Evolutionary conservation across 1,140 invertebrate genomes (phyloP).

Genomic region (Bombus terrestris): DNA sequence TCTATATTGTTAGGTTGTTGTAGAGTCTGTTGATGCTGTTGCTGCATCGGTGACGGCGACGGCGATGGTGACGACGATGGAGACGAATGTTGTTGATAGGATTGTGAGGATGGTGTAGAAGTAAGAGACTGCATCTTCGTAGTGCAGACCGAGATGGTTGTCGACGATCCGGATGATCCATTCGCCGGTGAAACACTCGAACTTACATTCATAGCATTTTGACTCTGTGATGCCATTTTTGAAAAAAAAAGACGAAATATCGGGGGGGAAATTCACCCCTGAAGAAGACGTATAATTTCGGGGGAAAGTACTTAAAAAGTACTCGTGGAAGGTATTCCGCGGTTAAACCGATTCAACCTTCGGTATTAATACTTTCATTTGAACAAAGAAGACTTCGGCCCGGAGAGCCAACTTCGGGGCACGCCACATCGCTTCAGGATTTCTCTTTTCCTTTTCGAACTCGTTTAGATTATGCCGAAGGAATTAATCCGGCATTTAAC

Average conservation of each 20-base stretch:
- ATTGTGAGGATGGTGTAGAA: slow-evolving; percentile 44
- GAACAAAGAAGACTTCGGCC: slow-evolving; percentile 46
- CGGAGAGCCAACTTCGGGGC: slow-evolving; percentile 38
- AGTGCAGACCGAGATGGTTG: slow-evolving; percentile 34
- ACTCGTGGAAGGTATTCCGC: slow-evolving; percentile 34
- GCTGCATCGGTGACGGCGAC: slow-evolving; percentile 43
- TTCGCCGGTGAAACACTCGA: slow-evolving; percentile 55
- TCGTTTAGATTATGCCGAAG: slow-evolving; percentile 42
- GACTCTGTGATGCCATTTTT: slow-evolving; percentile 75
- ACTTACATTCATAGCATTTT: slow-evolving; percentile 60
- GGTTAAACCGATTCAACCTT: slow-evolving; percentile 54
- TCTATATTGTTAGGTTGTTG: slow-evolving; percentile 79
- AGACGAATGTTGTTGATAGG: slow-evolving; percentile 43
- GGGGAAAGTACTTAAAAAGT: slow-evolving; percentile 9
- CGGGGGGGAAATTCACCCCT: neutral
- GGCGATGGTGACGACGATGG: slow-evolving; percentile 43
- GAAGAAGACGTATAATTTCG: neutral
- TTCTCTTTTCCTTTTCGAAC: slow-evolving; percentile 21
- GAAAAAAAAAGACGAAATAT: slow-evolving; percentile 7
- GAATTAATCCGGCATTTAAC: slow-evolving; percentile 56
- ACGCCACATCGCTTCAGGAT: slow-evolving; percentile 50
- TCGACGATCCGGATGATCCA: slow-evolving; percentile 57
- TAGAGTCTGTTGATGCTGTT: slow-evolving; percentile 65
- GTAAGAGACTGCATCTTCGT: slow-evolving; percentile 52
- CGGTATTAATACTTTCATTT: slow-evolving; percentile 52